Base-by-base conservation (phyloP, 1,140 invertebrate genomes). In the Lepidotrigona ventralis region DNA sequence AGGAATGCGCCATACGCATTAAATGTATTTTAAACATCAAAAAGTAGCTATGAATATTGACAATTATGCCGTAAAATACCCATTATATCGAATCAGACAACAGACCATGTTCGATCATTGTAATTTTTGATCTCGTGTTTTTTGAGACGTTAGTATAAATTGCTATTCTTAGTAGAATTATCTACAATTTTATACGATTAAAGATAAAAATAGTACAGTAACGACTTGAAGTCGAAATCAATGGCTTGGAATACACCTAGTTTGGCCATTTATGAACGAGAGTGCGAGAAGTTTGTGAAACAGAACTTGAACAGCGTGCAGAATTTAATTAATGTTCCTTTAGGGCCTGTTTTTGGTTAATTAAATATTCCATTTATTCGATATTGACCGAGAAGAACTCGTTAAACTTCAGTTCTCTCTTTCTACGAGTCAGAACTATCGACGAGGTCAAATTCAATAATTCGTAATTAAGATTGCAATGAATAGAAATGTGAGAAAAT, bases 251-350 rank as follows among this genome's bases (percentile, higher is more conserved):
- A 33, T n/a, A n/a, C 17, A 56, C 64, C 39, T 39, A 11, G 56
- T 6, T 17, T 19, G 17, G 8, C 19, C 39, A 51, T 69, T 58
- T 33, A 46, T 51, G 15, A 19, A 51, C 17, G n/a, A 33, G 33
- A 58, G 54, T 21, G 51, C 29, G 39, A 46, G 11, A 76, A 54
- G 63, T 54, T 68, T 33, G 63, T 29, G 53, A 46, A 60, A 80
- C 79, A 58, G 46, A 39, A 26, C 79, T 26, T 21, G 79, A 51
- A 74, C 26, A n/a, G 23, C 51, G 11, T 15, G 51, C 23, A 33
- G 29, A 72, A 73, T 39, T 69, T 66, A 58, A 82, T 82, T 76
- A 76, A 76, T 63, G 53, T 81, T 68, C n/a, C 33, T 33, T 12
- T 19, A 23, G 12, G 39, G 39, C 56, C 14, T 29, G 19, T 46